These are phyloP conservation scores for Sciurus carolinensis DNA, from an alignment of 2,797 vertebrate species.

Conservation along the genomic window DNA sequence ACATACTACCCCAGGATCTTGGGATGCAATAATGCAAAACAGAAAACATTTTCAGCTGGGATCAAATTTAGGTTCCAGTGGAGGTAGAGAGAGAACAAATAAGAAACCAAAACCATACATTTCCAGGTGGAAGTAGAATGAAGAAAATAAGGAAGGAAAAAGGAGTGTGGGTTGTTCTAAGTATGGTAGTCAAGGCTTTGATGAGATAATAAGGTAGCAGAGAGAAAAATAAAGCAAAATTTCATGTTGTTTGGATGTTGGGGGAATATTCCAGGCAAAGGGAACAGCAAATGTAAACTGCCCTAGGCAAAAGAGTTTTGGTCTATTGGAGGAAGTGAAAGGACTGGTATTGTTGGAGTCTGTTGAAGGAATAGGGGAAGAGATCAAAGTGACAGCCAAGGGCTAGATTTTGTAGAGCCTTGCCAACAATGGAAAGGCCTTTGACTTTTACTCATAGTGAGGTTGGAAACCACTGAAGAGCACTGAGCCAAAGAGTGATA, in stretches of 20 bases:
- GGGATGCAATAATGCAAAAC: neutral
- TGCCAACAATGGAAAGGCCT: neutral
- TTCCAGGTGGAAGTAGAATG: neutral
- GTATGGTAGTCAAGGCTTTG: neutral
- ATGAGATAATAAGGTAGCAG: neutral
- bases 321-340: neutral
- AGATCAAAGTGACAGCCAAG: neutral
- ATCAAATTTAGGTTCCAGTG: neutral
- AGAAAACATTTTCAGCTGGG: neutral
- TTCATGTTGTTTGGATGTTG: neutral
- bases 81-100: neutral
- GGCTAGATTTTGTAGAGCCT: neutral
- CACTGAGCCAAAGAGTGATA: neutral
- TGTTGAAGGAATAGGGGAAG: neutral
- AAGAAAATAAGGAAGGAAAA: neutral
- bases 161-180: neutral
- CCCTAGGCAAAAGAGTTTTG: neutral
- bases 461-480: neutral
- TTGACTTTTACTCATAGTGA: conserved; percentile 14
- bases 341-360: neutral
- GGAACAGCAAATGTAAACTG: neutral
- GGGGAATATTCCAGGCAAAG: neutral
- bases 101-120: neutral
- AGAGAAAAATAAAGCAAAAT: neutral
- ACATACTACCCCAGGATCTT: neutral